Evolutionary conservation across 2,797 vertebrate genomes (phyloP), one percentile per base, ranked within the genome.

Genomic region (Poeciliopsis infans): DNA sequence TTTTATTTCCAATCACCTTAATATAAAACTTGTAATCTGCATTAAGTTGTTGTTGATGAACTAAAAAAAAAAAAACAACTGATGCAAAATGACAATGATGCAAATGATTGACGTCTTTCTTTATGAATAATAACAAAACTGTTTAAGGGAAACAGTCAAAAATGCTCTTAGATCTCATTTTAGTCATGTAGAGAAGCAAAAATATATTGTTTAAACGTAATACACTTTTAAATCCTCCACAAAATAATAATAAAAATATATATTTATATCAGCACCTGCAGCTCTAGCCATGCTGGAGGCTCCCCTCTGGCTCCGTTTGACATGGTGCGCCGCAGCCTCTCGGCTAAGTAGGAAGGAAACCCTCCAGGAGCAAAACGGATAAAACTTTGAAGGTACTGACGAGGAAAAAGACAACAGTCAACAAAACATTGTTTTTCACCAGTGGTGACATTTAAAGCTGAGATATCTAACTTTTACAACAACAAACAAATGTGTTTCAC

Each of bases 251-350:
- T 1, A 18, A 25, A 28, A 2, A 23, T 43, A 7, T 33, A 2
- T 31, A 31, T 31, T 1, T 6, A 1, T 45, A 49, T 59, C 23
- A 33, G 73, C 68, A 99, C 98, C 97, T 99, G 97, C 28, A 99
- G 96, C 94, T 99, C 98, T 83, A 99, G 88, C 96, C 97, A 99
- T 90, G 96, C 96, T 0, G 98, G 97, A 18, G 98, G 97, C 81
- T 99, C 97, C 6, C 88, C 94, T 8, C 98, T 95, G 0, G 95
- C 94, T 55, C 98, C 97, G 0, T 99, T 99, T 85, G 90, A 76
- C 0, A 91, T 90, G 0, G 97, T 99, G 36, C 98, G 97, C 45
- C 89, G 93, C 82, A 99, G 96, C 73, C 97, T 95, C 53, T 98
- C 97, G 0, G 95, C 94, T 47, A 98, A 99, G 87, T 98, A 97